A percentile compares a stretch with the other conserved stretches of the same genome.
These are phyloP conservation scores for Allobates femoralis DNA, from an alignment of 2,797 vertebrate genomes.

Conservation along the genomic window DNA sequence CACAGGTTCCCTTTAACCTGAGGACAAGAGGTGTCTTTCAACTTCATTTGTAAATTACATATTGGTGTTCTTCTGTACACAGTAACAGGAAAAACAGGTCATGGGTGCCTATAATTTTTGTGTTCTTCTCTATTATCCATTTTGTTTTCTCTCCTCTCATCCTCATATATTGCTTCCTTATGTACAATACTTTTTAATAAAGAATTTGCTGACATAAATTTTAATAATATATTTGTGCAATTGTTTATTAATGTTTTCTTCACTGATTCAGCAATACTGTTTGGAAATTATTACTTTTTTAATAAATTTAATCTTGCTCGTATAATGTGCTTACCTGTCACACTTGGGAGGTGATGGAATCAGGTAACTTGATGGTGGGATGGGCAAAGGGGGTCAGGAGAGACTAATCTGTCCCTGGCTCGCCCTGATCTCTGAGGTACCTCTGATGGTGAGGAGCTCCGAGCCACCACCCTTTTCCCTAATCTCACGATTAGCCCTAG, in stretches of 20 bases:
- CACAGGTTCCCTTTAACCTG: too few relatives aligned
- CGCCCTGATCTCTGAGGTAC: too few relatives aligned
- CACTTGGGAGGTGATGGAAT: too few relatives aligned
- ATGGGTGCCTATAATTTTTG: neutral
- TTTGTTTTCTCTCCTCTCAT: neutral
- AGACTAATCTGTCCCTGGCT: too few relatives aligned
- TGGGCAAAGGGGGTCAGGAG: too few relatives aligned
- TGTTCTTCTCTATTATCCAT: neutral
- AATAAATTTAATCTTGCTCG: neutral
- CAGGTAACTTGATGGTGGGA: too few relatives aligned
- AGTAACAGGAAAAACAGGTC: neutral
- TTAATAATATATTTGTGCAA: neutral
- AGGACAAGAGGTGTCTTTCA: too few relatives aligned
- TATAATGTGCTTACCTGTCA: neutral
- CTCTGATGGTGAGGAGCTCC: too few relatives aligned
- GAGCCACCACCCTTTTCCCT: too few relatives aligned
- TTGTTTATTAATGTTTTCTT: neutral
- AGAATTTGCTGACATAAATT: neutral
- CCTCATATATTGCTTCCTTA: neutral
- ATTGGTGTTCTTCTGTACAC: too few relatives aligned
- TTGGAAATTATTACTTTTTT: neutral
- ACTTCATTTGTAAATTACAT: too few relatives aligned
- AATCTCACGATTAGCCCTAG: too few relatives aligned
- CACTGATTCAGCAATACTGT: neutral
- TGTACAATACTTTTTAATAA: neutral